Percentiles rank a stretch among this genome's conserved stretches.
Conservation (phyloP, 2,113 vertebrate species). For the Phyllostomus discolor region DNA sequence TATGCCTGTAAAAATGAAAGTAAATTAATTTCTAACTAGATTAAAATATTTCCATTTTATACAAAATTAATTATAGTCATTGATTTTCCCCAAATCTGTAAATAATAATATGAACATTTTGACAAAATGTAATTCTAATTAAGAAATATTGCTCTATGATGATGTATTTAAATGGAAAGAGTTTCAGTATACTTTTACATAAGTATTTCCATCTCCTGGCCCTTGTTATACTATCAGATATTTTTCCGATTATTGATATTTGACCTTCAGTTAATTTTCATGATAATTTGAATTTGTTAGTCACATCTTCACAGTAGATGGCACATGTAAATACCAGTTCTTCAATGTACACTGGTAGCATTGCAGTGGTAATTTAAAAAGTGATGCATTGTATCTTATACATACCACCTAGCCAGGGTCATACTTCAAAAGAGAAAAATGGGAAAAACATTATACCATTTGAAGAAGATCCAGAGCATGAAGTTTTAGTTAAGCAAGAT, state of each 20-base stretch:
- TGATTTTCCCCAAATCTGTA: background rate
- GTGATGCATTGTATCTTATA: background rate
- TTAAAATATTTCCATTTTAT: background rate
- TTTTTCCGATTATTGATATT: background rate
- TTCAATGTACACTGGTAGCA: background rate
- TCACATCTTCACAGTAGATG: background rate
- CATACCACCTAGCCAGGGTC: background rate
- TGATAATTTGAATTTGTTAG: background rate
- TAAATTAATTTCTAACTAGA: background rate
- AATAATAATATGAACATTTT: background rate
- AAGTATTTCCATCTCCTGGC: background rate
- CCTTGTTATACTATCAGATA: background rate
- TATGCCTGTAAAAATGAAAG: conserved; percentile 75
- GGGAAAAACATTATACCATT: background rate
- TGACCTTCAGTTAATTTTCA: background rate
- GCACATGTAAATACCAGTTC: background rate
- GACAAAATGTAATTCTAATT: background rate
- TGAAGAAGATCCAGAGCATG: background rate
- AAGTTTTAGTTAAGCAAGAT: background rate
- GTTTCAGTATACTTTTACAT: background rate
- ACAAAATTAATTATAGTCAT: background rate
- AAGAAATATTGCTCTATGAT: background rate
- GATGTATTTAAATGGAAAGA: background rate
- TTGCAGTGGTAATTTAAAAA: background rate
- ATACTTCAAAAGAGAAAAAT: background rate